Evolutionary conservation across 2,113 vertebrate species (phyloP), one percentile per base, ranked within the genome.

Genomic region (Bettongia penicillata): DNA sequence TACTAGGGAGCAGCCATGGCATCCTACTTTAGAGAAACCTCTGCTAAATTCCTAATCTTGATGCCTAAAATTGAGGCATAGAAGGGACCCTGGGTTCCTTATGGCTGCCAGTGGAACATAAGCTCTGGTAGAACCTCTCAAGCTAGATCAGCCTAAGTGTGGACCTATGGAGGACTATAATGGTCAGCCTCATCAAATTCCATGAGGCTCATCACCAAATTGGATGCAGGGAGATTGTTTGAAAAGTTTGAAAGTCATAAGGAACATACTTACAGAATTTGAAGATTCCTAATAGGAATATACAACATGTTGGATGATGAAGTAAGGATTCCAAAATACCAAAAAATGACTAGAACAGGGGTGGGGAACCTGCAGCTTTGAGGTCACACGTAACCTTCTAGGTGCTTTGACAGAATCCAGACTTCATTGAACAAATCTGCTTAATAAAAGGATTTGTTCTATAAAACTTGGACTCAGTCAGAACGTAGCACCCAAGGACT

Each of bases 1-100:
- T 22, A 50, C 94, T 14, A 91, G 52, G 91, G 94, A n/a, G 95
- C 92, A 95, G 89, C 91, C 14, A 92, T 31, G 51, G 7, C 52
- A 93, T 12, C 50, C 49, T 19, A 28, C 23, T 16, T 4, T 22
- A 90, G 0, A 93, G 3, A 22, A 90, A 92, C 53, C 53, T 55
- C 53, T 68, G 57, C 57, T 68, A 68, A 68, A 68, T 68, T 68
- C 57, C 11, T 61, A 61, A 61, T 61, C 57, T 31, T 28, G 55
- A 28, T 61, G 55, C 26, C 55, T 61, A 26, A 48, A 48, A 61
- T 12, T 61, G 57, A 37, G 31, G 16, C 31, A 37, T 37, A 2
- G 57, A 68, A 12, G 28, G 28, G 31, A 12, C 57, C 57, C 31
- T 31, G 28, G 3, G 28, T 2, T 68, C 28, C 37, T 68, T 12